Conservation (phyloP, 2,113 vertebrate genomes). For the Gymnobelideus leadbeateri region DNA sequence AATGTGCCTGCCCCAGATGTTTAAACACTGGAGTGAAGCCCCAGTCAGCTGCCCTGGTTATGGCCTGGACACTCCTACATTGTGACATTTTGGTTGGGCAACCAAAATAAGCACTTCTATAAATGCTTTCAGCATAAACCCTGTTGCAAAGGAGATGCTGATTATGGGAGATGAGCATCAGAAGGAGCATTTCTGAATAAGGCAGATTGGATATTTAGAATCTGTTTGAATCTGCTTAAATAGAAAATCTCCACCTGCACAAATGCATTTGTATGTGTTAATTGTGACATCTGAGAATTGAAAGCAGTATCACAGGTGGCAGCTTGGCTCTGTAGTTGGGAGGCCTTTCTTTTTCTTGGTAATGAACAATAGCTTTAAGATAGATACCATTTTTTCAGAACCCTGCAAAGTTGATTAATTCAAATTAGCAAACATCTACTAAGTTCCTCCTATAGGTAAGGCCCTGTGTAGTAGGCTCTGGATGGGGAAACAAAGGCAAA, state of each 20-base stretch:
- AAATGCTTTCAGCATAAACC: background rate
- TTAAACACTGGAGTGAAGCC: background rate
- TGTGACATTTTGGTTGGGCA: constrained; percentile 5
- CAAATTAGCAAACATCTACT: background rate
- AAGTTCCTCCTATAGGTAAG: background rate
- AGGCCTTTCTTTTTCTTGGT: background rate
- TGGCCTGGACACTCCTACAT: background rate
- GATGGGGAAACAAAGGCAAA: background rate
- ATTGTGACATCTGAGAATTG: background rate
- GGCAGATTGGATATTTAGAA: background rate
- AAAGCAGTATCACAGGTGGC: background rate
- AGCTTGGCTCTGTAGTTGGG: background rate
- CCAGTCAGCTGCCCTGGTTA: background rate
- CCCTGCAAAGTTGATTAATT: background rate
- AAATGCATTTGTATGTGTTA: background rate
- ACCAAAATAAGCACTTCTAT: background rate
- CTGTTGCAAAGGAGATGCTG: background rate
- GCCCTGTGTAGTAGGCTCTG: background rate
- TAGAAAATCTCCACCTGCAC: background rate
- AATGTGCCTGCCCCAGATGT: background rate
- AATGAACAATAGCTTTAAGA: background rate
- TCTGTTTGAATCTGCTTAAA: background rate
- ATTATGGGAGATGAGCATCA: background rate
- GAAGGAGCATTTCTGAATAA: background rate
- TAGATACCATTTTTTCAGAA: background rate